These are phyloP conservation scores for Pocillopora damicornis DNA, from an alignment of 64 coral and sea anemone genomes.

Conservation along the genomic window DNA sequence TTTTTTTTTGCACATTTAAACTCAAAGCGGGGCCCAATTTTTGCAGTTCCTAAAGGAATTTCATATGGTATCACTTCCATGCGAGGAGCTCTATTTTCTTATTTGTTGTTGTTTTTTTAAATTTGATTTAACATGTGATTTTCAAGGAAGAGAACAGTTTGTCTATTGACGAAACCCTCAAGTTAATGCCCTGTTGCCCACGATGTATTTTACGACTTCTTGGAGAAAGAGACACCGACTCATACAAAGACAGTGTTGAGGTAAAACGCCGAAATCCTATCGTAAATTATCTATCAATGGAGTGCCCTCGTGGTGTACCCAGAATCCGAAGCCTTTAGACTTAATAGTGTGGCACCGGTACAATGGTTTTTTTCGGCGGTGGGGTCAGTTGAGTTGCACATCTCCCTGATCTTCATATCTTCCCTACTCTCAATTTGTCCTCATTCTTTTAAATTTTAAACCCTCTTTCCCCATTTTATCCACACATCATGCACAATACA, in stretches of 20 bases:
- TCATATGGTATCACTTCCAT: too few relatives aligned
- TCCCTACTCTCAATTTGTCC: too few relatives aligned
- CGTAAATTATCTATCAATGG: not conserved
- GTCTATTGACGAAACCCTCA: not conserved
- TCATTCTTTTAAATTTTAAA: too few relatives aligned
- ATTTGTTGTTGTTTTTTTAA: not conserved
- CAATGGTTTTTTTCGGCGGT: too few relatives aligned
- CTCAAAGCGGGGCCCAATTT: not conserved
- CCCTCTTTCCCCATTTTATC: too few relatives aligned
- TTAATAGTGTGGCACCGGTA: too few relatives aligned
- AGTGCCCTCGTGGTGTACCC: not conserved
- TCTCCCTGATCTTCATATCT: too few relatives aligned
- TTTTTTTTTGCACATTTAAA: not conserved
- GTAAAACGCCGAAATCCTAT: not conserved
- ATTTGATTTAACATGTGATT: not conserved
- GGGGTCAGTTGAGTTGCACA: too few relatives aligned
- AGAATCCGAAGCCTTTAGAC: too few relatives aligned
- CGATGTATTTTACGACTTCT: slow-evolving; percentile 51
- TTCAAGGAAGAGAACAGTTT: not conserved
- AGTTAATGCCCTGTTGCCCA: slow-evolving; percentile 26
- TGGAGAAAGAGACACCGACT: slow-evolving; percentile 28
- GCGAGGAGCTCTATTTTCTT: not conserved
- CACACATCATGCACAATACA: too few relatives aligned
- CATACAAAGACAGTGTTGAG: slow-evolving; percentile 30
- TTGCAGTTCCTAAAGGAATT: too few relatives aligned